Base-by-base conservation (phyloP, 2,888 invertebrate genomes). In the Agrotis exclamationis region DNA sequence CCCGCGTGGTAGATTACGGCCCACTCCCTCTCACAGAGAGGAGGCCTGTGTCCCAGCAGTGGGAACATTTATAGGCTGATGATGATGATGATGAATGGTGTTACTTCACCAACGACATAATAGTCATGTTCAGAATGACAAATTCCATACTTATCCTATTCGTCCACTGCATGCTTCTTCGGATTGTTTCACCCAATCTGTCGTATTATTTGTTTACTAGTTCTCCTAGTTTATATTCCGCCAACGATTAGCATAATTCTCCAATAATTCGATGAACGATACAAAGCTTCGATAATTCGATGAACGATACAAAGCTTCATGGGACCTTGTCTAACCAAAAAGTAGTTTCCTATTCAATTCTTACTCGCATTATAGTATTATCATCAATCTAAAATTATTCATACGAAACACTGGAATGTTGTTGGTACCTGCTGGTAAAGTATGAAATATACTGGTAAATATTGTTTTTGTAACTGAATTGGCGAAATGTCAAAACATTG, bases 221-320 rank as follows among this genome's bases (percentile, higher is more conserved):
- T 64, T 70, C 16, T 62, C 83, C 89, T 87, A 86, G 86, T 90
- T 89, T 89, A 88, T 85, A 89, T 89, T 90, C 87, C 79, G 75
- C 79, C 44, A 72, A 79, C 79, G 77, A 91, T 92, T 91, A 88
- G 87, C 92, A 92, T 92, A 93, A 92, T 92, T 91, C 87, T 80
- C 85, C 87, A 84, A 89, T 92, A 88, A 90, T 89, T 83, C 69
- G 68, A 77, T 82, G 69, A 77, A 69, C 79, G 58, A 81, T 77
- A 80, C 71, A 70, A 60, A 79, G 66, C 80, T 82, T 75, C 78
- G n/a, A 89, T 92, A 88, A 90, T 89, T 83, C 69, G 68, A 77
- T 82, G 69, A 77, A 69, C 79, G 58, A 81, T 77, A 80, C 71
- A 70, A 60, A 79, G 66, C 80, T 82, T 75, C 78, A 84, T 71